Percentiles rank a stretch among this genome's conserved stretches.
These are phyloP conservation scores for Struthidea cinerea DNA, from an alignment of 2,113 vertebrate genomes.

Conservation along the genomic window DNA sequence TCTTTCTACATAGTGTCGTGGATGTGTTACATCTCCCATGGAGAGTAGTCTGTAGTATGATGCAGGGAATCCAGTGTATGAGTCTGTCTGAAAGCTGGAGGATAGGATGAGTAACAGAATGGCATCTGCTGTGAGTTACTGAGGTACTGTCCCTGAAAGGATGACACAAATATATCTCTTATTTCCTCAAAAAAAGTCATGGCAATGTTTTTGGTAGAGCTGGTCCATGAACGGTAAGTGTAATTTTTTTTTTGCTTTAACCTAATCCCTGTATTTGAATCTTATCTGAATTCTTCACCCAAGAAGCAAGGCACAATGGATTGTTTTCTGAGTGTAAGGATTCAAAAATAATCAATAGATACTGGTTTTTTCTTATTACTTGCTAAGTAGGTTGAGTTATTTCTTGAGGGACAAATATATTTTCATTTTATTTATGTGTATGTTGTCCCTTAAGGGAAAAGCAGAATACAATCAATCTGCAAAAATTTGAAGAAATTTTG, in stretches of 20 bases:
- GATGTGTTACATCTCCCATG: background rate
- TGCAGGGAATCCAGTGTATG: background rate
- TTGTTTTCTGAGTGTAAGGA: background rate
- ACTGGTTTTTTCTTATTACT: background rate
- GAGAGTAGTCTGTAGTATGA: background rate
- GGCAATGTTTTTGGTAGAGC: background rate
- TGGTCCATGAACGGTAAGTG: rapidly evolving
- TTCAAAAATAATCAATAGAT: background rate
- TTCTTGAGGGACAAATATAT: background rate
- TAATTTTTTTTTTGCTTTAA: background rate
- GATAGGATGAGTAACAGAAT: background rate
- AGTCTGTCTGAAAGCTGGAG: background rate
- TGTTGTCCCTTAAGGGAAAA: background rate
- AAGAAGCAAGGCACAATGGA: background rate
- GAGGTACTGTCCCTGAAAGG: background rate
- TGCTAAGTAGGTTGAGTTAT: background rate
- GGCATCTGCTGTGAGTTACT: background rate
- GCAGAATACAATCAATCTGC: background rate
- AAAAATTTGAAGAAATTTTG: background rate
- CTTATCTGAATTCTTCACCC: background rate
- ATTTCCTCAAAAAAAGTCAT: background rate
- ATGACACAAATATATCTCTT: background rate
- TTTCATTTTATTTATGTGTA: background rate
- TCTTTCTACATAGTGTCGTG: rapidly evolving
- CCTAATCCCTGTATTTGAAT: background rate